phyloP scores from a whole-genome alignment of 92 coral and sea anemone species.

The Pocillopora meandrina region DNA sequence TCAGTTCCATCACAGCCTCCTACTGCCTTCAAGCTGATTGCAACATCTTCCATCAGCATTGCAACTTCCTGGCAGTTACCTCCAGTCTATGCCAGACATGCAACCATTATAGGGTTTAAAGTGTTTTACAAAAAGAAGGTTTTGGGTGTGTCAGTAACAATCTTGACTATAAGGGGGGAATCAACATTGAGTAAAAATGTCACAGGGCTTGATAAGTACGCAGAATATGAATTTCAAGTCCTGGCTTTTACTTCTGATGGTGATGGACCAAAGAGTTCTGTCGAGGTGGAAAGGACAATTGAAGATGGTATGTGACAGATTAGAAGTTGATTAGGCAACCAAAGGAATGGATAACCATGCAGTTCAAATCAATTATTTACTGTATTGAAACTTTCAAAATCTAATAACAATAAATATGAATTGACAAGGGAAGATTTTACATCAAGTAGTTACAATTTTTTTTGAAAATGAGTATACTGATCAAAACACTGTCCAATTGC shows the following conservation, averaged over 20 bases:
- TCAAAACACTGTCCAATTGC: too few relatives aligned
- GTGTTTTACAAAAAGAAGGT: not conserved
- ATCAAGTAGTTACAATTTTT: too few relatives aligned
- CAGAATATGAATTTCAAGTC: constrained; percentile 25
- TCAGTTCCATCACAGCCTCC: constrained; percentile 7
- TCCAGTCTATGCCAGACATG: not conserved
- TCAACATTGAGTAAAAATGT: not conserved
- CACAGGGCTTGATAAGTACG: not conserved
- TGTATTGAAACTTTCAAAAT: too few relatives aligned
- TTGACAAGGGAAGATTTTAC: too few relatives aligned
- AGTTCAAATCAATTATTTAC: too few relatives aligned
- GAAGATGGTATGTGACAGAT: too few relatives aligned
- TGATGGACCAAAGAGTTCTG: not conserved
- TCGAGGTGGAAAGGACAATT: not conserved
- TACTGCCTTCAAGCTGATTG: not conserved
- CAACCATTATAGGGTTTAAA: not conserved
- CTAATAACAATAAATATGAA: too few relatives aligned
- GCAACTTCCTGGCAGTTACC: constrained; percentile 2
- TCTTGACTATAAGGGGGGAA: not conserved
- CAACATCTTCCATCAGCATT: not conserved
- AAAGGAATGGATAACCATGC: too few relatives aligned
- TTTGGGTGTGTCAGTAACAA: not conserved
- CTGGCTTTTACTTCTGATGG: not conserved
- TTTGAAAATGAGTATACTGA: too few relatives aligned
- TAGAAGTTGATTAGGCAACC: too few relatives aligned